Evolutionary conservation across 2,888 invertebrate species (phyloP).

Genomic region (Ametastegia equiseti): DNA sequence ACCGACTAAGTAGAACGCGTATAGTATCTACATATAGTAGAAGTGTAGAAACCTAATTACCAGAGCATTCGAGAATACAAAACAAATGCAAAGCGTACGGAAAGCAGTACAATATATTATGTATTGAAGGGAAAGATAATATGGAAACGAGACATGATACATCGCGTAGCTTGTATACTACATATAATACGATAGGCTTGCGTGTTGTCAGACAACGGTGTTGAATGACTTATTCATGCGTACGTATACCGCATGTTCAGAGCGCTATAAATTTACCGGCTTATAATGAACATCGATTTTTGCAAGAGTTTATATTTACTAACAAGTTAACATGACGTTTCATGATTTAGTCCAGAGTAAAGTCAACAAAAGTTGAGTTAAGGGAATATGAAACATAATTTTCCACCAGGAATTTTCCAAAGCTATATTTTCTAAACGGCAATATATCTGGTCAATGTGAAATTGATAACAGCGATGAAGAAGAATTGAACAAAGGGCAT

Average conservation of each 20-base stretch:
- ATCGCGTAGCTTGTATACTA: not conserved
- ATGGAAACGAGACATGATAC: not conserved
- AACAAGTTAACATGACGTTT: not conserved
- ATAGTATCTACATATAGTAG: not conserved
- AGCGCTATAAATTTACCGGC: not conserved
- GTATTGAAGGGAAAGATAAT: not conserved
- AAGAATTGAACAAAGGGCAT: too few species aligned
- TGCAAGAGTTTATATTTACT: not conserved
- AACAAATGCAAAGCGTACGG: not conserved
- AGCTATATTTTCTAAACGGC: too few species aligned
- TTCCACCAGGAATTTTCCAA: too few species aligned
- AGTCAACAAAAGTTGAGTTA: too few species aligned
- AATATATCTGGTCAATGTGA: too few species aligned
- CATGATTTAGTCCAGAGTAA: not conserved
- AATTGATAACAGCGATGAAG: too few species aligned
- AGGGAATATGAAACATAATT: too few species aligned
- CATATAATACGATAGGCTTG: not conserved
- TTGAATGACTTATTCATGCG: conserved; percentile 1
- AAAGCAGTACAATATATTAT: not conserved
- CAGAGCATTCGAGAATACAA: not conserved
- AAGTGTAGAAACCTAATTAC: conserved; percentile 1
- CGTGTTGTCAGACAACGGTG: not conserved
- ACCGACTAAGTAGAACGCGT: not conserved
- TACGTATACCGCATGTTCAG: not conserved
- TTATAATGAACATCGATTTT: not conserved